Percentiles rank a stretch among this genome's conserved stretches.
phyloP scores from a whole-genome alignment of 2,888 invertebrate species.

The Plusia festucae region DNA sequence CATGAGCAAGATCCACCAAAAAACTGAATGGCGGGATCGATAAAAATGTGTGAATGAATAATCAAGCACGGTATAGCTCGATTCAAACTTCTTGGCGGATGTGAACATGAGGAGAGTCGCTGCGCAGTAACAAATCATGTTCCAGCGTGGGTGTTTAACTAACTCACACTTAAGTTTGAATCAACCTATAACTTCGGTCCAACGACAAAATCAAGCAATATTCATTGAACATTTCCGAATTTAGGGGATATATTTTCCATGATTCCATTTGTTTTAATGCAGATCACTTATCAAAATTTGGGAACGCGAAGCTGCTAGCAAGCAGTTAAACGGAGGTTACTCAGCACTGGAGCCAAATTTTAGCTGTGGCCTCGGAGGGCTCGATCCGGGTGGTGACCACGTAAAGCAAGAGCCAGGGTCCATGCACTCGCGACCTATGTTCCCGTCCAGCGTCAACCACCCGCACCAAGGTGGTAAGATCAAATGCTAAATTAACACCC shows the following conservation, averaged over 20 bases:
- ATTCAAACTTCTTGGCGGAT: too few relatives aligned
- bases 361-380: conserved; percentile 92
- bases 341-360: conserved; percentile 89
- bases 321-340: conserved; percentile 87
- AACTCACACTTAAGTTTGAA: too few relatives aligned
- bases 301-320: conserved; percentile 92
- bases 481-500: not conserved
- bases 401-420: conserved; percentile 83
- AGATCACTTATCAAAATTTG: conserved; percentile 94
- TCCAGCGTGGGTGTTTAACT: too few relatives aligned
- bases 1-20: too few relatives aligned
- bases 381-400: conserved; percentile 90
- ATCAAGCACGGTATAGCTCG: too few relatives aligned
- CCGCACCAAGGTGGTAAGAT: conserved; percentile 80
- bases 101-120: too few relatives aligned
- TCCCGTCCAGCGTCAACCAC: conserved; percentile 77
- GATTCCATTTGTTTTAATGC: too few relatives aligned
- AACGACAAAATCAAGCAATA: not conserved
- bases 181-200: not conserved
- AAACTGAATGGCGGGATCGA: too few relatives aligned
- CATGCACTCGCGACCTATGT: conserved; percentile 77
- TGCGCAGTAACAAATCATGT: too few relatives aligned
- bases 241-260: too few relatives aligned
- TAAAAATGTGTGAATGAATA: too few relatives aligned
- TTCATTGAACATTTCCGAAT: too few relatives aligned